phyloP scores from a whole-genome alignment of 2,888 invertebrate genomes.

The Alloplasta piceator region DNA sequence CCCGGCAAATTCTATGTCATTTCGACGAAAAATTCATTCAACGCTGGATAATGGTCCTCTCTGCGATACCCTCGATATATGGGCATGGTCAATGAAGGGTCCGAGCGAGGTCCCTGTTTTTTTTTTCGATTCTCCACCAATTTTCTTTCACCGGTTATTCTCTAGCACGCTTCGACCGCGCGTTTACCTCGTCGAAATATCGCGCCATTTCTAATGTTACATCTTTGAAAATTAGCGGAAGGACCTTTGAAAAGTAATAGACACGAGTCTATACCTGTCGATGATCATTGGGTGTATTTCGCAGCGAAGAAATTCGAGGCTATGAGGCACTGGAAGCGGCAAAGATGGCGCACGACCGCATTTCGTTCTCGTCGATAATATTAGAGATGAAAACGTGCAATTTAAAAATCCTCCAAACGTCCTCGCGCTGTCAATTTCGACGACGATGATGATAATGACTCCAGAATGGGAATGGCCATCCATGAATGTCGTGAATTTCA shows the following conservation, averaged over 20 bases:
- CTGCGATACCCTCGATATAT: slow-evolving; percentile 31
- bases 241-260: slow-evolving; percentile 29
- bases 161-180: slow-evolving; percentile 38
- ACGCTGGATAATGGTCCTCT: slow-evolving; percentile 60
- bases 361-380: slow-evolving; percentile 10
- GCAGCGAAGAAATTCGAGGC: slow-evolving; percentile 31
- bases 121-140: slow-evolving; percentile 46
- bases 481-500: too few species aligned
- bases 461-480: slow-evolving; percentile 25
- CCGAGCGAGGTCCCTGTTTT: slow-evolving; percentile 30
- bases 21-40: slow-evolving; percentile 69
- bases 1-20: slow-evolving; percentile 74
- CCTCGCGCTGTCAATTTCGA: slow-evolving; percentile 8
- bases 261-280: slow-evolving; percentile 15
- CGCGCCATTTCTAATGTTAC: slow-evolving; percentile 23
- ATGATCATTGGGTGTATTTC: slow-evolving; percentile 4
- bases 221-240: slow-evolving; percentile 22
- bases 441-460: slow-evolving; percentile 35
- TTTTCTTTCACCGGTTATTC: slow-evolving; percentile 49
- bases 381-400: slow-evolving; percentile 21
- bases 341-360: slow-evolving; percentile 5
- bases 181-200: slow-evolving; percentile 34
- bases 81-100: slow-evolving; percentile 40
- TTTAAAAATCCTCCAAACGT: slow-evolving; percentile 39
- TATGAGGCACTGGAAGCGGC: slow-evolving; percentile 8